phyloP scores from a whole-genome alignment of 2,888 invertebrate genomes.

The Scotopteryx bipunctaria region DNA sequence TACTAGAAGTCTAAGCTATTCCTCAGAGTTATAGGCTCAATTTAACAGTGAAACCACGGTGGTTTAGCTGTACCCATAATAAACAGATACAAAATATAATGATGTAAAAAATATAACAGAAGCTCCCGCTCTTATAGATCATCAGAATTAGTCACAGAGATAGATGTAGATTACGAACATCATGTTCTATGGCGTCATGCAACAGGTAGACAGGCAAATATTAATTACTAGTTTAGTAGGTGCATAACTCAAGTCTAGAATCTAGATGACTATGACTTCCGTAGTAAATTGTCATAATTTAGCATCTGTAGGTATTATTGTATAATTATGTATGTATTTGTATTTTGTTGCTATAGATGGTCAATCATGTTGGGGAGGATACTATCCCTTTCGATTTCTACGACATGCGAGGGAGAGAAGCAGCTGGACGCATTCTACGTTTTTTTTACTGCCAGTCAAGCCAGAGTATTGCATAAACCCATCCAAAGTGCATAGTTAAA shows the following conservation, averaged over 20 bases:
- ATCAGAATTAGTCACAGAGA: conserved; percentile 57
- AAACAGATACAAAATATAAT: conserved; percentile 29
- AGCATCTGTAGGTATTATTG: too few relatives aligned
- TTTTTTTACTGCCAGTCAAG: too few relatives aligned
- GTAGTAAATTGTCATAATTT: too few relatives aligned
- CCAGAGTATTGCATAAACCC: conserved; percentile 44
- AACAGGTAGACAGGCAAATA: conserved; percentile 13
- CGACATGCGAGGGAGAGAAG: too few relatives aligned
- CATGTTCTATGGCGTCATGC: conserved; percentile 42
- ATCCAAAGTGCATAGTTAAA: conserved; percentile 54
- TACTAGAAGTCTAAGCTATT: too few relatives aligned
- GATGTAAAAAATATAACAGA: conserved; percentile 39
- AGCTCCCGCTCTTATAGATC: conserved; percentile 58
- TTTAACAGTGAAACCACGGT: too few relatives aligned
- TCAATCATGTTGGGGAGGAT: too few relatives aligned
- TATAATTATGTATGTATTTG: too few relatives aligned
- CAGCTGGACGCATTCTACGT: too few relatives aligned
- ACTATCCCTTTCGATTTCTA: too few relatives aligned
- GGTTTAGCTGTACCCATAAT: conserved; percentile 23
- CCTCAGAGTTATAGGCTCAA: too few relatives aligned
- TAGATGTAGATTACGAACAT: conserved; percentile 48
- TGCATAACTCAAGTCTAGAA: not conserved
- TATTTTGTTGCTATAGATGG: not conserved
- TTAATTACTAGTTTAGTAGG: not conserved
- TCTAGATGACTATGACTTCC: not conserved